A percentile compares a stretch with the other conserved stretches of the same genome.
phyloP scores from a whole-genome alignment of 2,888 invertebrate species.

The Agonopterix heracliana region DNA sequence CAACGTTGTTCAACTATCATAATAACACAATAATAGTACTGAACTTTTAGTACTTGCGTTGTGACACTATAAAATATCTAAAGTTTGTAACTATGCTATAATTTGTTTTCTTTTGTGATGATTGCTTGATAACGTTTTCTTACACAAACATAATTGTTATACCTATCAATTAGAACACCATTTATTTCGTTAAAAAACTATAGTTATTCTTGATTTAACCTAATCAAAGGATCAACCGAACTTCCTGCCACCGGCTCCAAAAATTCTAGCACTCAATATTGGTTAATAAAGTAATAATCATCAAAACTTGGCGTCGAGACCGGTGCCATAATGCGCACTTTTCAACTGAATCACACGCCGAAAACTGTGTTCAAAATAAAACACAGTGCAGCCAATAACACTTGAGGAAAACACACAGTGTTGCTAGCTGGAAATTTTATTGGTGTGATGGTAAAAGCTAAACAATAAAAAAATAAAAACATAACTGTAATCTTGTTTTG shows the following conservation, averaged over 20 bases:
- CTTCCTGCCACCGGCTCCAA: slow-evolving; percentile 18
- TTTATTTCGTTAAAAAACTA: too few relatives aligned
- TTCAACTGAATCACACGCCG: slow-evolving; percentile 24
- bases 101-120: too few relatives aligned
- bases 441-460: slow-evolving; percentile 11
- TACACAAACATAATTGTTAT: too few relatives aligned
- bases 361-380: slow-evolving; percentile 1
- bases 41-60: too few relatives aligned
- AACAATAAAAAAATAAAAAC: slow-evolving; percentile 26
- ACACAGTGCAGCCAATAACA: background rate
- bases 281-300: slow-evolving; percentile 75
- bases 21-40: too few relatives aligned
- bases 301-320: slow-evolving; percentile 63
- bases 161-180: too few relatives aligned
- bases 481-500: slow-evolving; percentile 37
- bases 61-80: too few relatives aligned
- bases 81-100: too few relatives aligned
- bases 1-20: too few relatives aligned
- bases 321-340: slow-evolving; percentile 43
- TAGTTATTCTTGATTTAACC: too few relatives aligned
- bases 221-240: too few relatives aligned
- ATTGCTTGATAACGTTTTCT: too few relatives aligned
- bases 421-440: slow-evolving; percentile 15
- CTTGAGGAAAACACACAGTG: slow-evolving; percentile 8
- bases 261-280: slow-evolving; percentile 62